Base-by-base conservation (phyloP, 2,888 invertebrate genomes). In the Drosophila infuscata region DNA sequence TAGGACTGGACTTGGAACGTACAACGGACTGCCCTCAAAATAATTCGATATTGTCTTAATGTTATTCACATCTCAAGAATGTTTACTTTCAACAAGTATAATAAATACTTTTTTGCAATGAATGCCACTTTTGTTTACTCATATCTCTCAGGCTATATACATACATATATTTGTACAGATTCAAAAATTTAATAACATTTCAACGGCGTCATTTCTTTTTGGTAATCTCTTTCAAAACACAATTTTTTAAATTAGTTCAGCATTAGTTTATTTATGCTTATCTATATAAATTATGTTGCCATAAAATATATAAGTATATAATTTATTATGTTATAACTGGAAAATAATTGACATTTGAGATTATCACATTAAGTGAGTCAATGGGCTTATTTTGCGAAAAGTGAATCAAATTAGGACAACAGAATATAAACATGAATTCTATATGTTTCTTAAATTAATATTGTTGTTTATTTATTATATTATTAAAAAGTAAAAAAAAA, bases 91-190 rank as follows among this genome's bases (percentile, higher is more conserved):
- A 71, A 48, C 48, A 71, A 54, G 32, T 38, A 25, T 66, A 77
- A 82, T 78, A 82, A 78, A 82, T 72, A 72, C 20, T 41, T 77
- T 68, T 35, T 57, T 82, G 74, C 79, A 78, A 61, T 17, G 30
- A 71, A 65, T 9, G 3, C 20, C 20, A 49, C 17, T 0, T 8
- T 46, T 15, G 15, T 46, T 46, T 25, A 15, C 15, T 8, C 8
- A 46, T 15, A 25, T 25, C 4, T 46, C 20, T 12, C 20, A 6
- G 12, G 20, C 6, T 25, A 25, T 25, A 25, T 25, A 25, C 20
- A 25, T 43, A 20, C 3, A 20, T 43, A 6, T 6, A 7, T 12
- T 2, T 12, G 12, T 7, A 20, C 12, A 20, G 12, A 11, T 12
- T 20, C 20, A 15, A 46, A 20, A 2, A 20, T 20, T 20, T 20